Evolutionary conservation across 2,888 invertebrate species (phyloP), one percentile per base, ranked within the genome.

Genomic region (Agrenia bidenticulata): DNA sequence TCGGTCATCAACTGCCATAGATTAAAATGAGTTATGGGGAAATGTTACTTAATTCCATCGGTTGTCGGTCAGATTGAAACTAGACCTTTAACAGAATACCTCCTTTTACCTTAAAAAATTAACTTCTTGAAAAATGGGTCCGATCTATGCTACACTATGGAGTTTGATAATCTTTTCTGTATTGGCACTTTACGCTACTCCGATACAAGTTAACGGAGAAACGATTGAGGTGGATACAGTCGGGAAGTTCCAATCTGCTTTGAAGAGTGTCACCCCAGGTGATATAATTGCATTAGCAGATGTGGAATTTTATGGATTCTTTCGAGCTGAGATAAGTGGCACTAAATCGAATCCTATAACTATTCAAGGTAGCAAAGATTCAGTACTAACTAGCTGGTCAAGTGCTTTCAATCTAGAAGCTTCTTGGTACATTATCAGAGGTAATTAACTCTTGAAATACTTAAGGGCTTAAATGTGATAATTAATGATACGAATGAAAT

Each of bases 341-440:
- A 65, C 59, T 5, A n/a, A 27, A 11, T 26, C 50, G n/a, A 42
- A 61, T 27, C 66, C 63, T 2, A 73, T 73, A n/a, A 60, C 55
- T 2, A 64, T 73, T 54, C 37, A 60, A 45, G 67, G 67, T n/a
- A 49, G 56, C 7, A 21, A 27, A 37, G 61, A 63, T 58, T 63
- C 73, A 0, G 51, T 73, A 24, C 41, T 73, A 2, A 49, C 69
- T 11, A 54, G 68, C 37, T 70, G 67, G 61, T 66, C 63, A 39
- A 66, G 66, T 26, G 69, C 67, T 15, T 72, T 72, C 50, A 68
- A 72, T 55, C 55, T 72, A 15, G 69, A 69, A 57, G 69, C 69
- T 1, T 66, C 66, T 1, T 69, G 54, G 41, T 66, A 66, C 27
- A 66, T 64, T 19, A 55, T 69, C 13, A 59, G 50, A 58, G 62